Percentiles rank a stretch among this genome's conserved stretches.
Conservation (phyloP, 2,797 vertebrate species). For the Aotus griseimembra region DNA sequence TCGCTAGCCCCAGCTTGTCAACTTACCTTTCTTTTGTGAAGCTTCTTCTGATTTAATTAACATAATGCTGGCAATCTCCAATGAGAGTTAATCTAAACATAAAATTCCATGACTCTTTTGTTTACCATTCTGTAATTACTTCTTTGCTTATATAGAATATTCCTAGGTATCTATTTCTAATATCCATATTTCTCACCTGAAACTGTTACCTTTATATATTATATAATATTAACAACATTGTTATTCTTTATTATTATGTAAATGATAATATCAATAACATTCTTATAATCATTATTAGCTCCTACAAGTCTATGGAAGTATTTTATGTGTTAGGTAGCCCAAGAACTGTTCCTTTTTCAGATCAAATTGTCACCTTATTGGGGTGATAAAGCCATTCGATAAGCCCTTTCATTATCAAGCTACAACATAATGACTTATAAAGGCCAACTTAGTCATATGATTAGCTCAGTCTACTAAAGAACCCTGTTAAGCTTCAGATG, state of each 20-base stretch:
- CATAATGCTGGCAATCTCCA: background rate
- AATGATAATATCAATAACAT: background rate
- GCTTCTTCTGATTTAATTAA: constrained; percentile 2
- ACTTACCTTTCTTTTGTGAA: constrained; percentile 10
- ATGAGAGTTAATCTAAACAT: constrained; percentile 39
- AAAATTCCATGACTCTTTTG: constrained; percentile 17
- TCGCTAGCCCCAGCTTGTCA: background rate
- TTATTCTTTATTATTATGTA: background rate
- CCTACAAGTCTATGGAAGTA: constrained; percentile 2
- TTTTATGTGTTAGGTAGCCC: background rate
- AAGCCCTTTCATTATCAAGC: constrained; percentile 25
- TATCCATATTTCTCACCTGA: constrained; percentile 33
- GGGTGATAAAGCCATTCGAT: constrained; percentile 29
- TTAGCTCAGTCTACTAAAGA: constrained; percentile 36
- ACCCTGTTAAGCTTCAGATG: background rate
- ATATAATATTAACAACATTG: background rate
- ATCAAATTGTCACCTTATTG: constrained; percentile 32
- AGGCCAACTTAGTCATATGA: background rate
- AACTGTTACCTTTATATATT: constrained; percentile 41
- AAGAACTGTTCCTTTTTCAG: constrained; percentile 45
- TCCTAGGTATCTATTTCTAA: constrained; percentile 31
- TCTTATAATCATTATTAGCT: background rate
- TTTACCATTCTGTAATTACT: background rate
- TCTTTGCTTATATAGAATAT: constrained; percentile 27
- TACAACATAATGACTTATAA: constrained; percentile 49